These are phyloP conservation scores for Cyprinodon tularosa DNA, from an alignment of 2,113 vertebrate species.

Conservation along the genomic window DNA sequence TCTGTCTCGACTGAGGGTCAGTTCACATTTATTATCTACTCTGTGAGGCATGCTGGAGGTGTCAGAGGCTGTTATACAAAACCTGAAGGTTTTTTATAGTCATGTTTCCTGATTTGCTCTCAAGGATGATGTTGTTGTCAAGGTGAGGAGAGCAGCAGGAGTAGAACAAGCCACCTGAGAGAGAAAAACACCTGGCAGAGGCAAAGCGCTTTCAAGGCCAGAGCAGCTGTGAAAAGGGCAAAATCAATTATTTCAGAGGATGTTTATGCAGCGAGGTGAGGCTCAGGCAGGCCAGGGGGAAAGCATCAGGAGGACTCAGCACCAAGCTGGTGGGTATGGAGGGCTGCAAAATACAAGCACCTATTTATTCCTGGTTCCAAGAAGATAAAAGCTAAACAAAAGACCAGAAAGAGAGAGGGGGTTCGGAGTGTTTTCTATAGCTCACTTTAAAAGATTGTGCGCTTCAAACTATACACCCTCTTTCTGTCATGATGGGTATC, in stretches of 20 bases:
- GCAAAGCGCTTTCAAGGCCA: constrained; percentile 45
- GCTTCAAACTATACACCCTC: background rate
- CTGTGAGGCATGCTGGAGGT: background rate
- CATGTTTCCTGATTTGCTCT: constrained; percentile 29
- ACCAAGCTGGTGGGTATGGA: background rate
- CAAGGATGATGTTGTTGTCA: constrained; percentile 10
- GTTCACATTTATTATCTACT: background rate
- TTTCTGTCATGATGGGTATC: too few species aligned
- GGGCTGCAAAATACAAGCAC: background rate
- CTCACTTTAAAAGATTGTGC: background rate
- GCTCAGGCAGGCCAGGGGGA: too few species aligned
- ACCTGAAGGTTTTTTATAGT: constrained; percentile 19
- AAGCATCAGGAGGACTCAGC: background rate
- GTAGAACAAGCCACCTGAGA: constrained; percentile 11
- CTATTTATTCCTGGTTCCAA: background rate
- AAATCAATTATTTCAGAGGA: constrained; percentile 36
- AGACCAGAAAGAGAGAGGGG: background rate
- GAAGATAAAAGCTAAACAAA: background rate
- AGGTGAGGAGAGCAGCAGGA: constrained; percentile 20
- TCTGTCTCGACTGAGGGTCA: background rate
- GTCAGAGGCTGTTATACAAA: constrained; percentile 18
- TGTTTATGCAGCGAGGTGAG: constrained; percentile 2
- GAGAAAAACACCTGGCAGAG: constrained; percentile 44
- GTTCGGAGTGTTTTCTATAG: background rate
- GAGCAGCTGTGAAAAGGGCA: constrained; percentile 16